A percentile compares a stretch with the other conserved stretches of the same genome.
phyloP scores from a whole-genome alignment of 2,888 invertebrate species.

The Drosophila helvetica region DNA sequence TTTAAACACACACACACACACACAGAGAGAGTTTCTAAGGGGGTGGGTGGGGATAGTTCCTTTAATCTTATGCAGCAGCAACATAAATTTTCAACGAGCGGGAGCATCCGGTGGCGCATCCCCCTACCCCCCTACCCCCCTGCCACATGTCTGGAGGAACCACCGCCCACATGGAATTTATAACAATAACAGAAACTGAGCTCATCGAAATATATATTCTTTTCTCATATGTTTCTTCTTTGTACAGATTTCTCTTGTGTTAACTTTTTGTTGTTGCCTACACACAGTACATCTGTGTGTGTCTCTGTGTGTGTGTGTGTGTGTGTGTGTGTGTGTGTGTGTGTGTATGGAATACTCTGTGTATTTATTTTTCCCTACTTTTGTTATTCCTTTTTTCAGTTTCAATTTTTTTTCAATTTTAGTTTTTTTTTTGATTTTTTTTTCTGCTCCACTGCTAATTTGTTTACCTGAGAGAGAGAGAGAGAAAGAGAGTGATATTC shows the following conservation, averaged over 20 bases:
- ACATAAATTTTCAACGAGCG: conserved; percentile 37
- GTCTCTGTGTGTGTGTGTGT: not conserved
- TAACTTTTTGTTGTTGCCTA: conserved; percentile 18
- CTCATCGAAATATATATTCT: conserved; percentile 61
- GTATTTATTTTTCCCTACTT: conserved; percentile 36
- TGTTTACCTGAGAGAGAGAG: conserved; percentile 56
- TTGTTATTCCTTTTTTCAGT: conserved; percentile 37
- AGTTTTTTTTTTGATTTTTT: conserved; percentile 16
- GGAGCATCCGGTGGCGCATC: not conserved
- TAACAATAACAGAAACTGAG: conserved; percentile 58
- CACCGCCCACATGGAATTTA: conserved; percentile 19
- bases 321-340: not conserved
- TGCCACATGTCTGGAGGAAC: not conserved
- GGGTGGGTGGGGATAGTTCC: conserved; percentile 37
- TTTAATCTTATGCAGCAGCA: conserved; percentile 33
- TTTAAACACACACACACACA: conserved; percentile 10
- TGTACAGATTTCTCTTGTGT: conserved; percentile 37
- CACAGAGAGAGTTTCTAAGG: conserved; percentile 13
- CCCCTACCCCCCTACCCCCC: conserved; percentile 23
- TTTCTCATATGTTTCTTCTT: conserved; percentile 46
- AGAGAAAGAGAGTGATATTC: conserved; percentile 2
- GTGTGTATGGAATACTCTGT: conserved; percentile 28
- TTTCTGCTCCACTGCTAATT: conserved; percentile 49
- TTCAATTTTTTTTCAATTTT: not conserved
- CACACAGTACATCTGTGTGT: no score